phyloP scores from a whole-genome alignment of 2,113 vertebrate genomes.

The Neotoma lepida region DNA sequence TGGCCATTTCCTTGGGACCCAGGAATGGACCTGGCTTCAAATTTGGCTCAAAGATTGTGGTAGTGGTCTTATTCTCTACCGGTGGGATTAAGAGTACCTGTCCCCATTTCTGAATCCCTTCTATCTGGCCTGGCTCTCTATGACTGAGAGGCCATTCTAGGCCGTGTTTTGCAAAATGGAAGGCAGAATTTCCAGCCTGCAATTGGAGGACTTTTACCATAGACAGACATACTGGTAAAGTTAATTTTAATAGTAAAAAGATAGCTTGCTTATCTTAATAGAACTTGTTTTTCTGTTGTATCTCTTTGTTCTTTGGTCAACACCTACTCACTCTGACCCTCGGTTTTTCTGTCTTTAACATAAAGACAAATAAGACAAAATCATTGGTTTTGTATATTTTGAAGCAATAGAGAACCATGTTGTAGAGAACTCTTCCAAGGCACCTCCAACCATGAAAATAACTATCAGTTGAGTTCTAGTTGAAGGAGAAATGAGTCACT shows the following conservation, averaged over 20 bases:
- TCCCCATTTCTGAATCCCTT: not conserved
- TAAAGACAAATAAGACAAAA: not conserved
- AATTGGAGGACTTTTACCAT: not conserved
- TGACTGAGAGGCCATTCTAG: not conserved
- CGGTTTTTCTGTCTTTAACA: not conserved
- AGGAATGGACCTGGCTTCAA: not conserved
- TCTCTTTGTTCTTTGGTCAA: not conserved
- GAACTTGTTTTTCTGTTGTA: not conserved
- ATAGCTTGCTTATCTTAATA: not conserved
- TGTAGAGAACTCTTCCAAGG: conserved; percentile 2
- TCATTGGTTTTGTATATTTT: not conserved
- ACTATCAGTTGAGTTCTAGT: not conserved
- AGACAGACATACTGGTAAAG: not conserved
- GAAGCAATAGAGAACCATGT: not conserved
- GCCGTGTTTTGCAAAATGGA: not conserved
- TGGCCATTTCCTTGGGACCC: not conserved
- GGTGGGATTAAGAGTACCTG: not conserved
- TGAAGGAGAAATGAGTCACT: not conserved
- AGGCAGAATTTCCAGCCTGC: not conserved
- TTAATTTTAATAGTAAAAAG: not conserved
- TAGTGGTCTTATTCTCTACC: not conserved
- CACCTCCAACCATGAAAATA: not conserved
- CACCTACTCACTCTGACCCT: not conserved
- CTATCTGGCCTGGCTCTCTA: not conserved
- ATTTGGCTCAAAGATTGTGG: not conserved